phyloP scores from a whole-genome alignment of 2,113 vertebrate species.

The Aptenodytes patagonicus region DNA sequence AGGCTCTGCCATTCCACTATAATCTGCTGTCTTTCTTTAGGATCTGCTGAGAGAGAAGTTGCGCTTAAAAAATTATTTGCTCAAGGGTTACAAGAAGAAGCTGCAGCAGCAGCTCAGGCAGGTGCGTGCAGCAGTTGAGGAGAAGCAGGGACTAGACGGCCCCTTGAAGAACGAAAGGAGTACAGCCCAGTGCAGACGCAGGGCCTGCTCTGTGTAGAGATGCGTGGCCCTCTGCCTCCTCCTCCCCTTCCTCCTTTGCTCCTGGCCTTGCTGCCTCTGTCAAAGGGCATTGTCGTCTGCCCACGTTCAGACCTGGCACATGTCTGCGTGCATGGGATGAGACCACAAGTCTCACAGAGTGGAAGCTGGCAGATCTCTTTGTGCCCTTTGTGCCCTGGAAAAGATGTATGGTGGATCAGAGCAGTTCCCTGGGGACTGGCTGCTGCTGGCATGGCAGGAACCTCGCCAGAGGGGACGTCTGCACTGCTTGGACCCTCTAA shows the following conservation, averaged over 20 bases:
- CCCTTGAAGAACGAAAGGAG: not conserved
- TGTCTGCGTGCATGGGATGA: not conserved
- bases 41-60: conserved; percentile 77
- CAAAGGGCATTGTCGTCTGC: not conserved
- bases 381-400: not conserved
- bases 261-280: not conserved
- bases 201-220: not conserved
- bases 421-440: not conserved
- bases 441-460: not conserved
- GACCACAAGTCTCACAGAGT: not conserved
- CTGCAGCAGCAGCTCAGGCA: conserved; percentile 72
- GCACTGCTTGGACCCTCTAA: not conserved
- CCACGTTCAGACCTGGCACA: not conserved
- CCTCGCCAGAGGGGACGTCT: not conserved
- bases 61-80: conserved; percentile 69
- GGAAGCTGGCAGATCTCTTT: not conserved
- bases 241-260: not conserved
- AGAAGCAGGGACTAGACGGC: not conserved
- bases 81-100: conserved; percentile 75
- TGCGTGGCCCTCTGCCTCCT: not conserved
- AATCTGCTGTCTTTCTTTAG: conserved; percentile 26
- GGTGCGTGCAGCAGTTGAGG: conserved; percentile 4
- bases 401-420: not conserved
- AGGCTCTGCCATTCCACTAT: not conserved
- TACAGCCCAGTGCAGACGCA: not conserved